Evolutionary conservation across 2,797 vertebrate genomes (phyloP).

Genomic region (Sebastes miniatus): DNA sequence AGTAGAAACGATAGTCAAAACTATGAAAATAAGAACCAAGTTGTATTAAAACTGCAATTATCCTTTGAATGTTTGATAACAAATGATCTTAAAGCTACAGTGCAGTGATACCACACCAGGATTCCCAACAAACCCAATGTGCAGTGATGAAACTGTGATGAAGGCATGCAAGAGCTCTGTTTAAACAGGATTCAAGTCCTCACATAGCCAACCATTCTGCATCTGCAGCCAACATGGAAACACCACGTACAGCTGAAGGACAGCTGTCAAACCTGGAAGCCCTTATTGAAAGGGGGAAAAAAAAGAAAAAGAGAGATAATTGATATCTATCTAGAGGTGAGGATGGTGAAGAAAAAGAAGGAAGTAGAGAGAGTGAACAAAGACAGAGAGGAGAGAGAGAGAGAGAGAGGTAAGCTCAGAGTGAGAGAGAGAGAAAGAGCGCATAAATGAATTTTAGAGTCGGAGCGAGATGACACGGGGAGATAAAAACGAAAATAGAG

Average conservation of each 20-base stretch:
- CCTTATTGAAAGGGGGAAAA: neutral
- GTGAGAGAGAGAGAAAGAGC: conserved; percentile 10
- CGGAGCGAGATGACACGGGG: conserved; percentile 59
- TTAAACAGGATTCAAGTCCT: conserved; percentile 17
- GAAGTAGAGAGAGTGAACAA: neutral
- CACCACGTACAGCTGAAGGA: conserved; percentile 29
- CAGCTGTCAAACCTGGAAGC: conserved; percentile 46
- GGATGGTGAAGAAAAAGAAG: conserved; percentile 2
- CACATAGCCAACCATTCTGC: conserved; percentile 15
- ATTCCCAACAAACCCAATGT: neutral
- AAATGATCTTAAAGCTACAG: neutral
- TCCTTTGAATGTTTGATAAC: neutral
- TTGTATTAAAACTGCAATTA: neutral
- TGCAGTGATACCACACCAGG: neutral
- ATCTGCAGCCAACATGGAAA: conserved; percentile 35
- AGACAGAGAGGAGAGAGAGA: neutral
- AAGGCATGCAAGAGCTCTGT: conserved; percentile 23
- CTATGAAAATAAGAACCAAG: neutral
- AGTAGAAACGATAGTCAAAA: neutral
- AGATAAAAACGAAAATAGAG: conserved; percentile 70
- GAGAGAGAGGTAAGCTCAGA: conserved; percentile 14
- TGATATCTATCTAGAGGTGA: conserved; percentile 39
- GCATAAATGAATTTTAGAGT: conserved; percentile 70
- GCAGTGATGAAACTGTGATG: conserved; percentile 12
- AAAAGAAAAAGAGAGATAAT: neutral